Conservation (phyloP, 2,888 invertebrate genomes). For the Temnothorax unifasciatus region DNA sequence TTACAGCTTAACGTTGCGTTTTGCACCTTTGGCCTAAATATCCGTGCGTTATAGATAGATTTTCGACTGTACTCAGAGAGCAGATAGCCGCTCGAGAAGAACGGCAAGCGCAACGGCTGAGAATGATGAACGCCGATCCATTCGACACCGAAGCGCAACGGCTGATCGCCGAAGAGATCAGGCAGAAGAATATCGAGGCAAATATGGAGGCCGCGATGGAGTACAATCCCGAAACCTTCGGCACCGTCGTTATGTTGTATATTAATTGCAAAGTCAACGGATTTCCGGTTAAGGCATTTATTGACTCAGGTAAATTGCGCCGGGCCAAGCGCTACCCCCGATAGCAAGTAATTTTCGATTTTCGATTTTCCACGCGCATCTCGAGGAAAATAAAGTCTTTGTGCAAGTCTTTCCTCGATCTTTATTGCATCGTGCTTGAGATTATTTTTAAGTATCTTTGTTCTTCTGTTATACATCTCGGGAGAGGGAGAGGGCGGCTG, state of each 20-base stretch:
- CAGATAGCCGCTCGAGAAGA: constrained; percentile 94
- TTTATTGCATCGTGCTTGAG: not conserved
- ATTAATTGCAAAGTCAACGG: constrained; percentile 99
- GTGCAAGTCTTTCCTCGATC: not conserved
- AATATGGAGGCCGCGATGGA: constrained; percentile 99
- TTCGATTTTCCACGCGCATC: not conserved
- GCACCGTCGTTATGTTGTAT: constrained; percentile 98
- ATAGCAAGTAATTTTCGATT: too few relatives aligned
- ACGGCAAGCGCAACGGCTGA: constrained; percentile 93
- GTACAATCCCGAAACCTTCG: constrained; percentile 99
- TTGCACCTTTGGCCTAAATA: constrained; percentile 20
- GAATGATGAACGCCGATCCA: constrained; percentile 97
- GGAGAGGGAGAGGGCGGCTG: constrained; percentile 75
- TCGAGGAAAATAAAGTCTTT: not conserved
- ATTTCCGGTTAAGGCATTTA: constrained; percentile 98
- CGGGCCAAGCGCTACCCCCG: not conserved
- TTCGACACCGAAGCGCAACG: constrained; percentile 98
- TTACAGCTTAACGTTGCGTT: not conserved
- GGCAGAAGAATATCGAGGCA: constrained; percentile 98
- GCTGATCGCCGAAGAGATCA: constrained; percentile 97
- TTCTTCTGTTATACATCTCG: constrained; percentile 31
- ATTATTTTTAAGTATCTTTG: constrained; percentile 65
- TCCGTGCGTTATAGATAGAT: constrained; percentile 88
- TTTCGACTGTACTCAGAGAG: constrained; percentile 92
- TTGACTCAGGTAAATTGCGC: constrained; percentile 92